A percentile compares a stretch with the other conserved stretches of the same genome.
Conservation (phyloP, 2,888 invertebrate species). For the Anoplius nigerrimus region DNA sequence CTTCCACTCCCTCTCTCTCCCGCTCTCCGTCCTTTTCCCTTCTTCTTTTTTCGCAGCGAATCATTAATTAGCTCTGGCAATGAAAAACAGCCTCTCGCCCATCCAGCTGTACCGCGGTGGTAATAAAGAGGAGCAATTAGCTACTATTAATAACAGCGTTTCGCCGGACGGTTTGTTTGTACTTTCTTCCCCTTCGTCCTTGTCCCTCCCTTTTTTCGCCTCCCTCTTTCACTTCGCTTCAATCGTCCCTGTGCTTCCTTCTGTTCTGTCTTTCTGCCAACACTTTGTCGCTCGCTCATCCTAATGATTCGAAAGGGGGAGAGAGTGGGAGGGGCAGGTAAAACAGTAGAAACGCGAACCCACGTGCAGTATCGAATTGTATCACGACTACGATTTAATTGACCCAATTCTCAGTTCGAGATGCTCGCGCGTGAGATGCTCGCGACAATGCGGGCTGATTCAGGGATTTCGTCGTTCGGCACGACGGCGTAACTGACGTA, state of each 20-base stretch:
- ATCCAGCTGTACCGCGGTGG: constrained; percentile 38
- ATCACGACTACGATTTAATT: constrained; percentile 35
- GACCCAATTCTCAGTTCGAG: constrained; percentile 42
- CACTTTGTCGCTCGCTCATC: constrained; percentile 13
- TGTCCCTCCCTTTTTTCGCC: not conserved
- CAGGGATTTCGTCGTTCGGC: no score
- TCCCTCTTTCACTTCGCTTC: not conserved
- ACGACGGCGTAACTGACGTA: no score
- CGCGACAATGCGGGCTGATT: not conserved
- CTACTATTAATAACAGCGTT: constrained; percentile 59
- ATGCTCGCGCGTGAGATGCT: not conserved
- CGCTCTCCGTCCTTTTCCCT: constrained; percentile 4
- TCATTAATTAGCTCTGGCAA: constrained; percentile 54
- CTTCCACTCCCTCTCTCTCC: not conserved
- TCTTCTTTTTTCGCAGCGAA: constrained; percentile 30
- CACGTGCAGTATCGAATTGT: constrained; percentile 32
- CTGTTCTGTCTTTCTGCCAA: not conserved
- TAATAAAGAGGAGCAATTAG: constrained; percentile 57
- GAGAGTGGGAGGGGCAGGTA: no score
- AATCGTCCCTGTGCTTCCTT: not conserved
- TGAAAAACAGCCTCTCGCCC: constrained; percentile 50
- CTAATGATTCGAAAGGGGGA: constrained; percentile 38
- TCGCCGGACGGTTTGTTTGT: constrained; percentile 46
- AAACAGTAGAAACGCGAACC: no score
- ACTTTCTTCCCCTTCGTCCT: constrained; percentile 35